Evolutionary conservation across 2,113 vertebrate species (phyloP).

Genomic region (Phalacrocorax carbo): DNA sequence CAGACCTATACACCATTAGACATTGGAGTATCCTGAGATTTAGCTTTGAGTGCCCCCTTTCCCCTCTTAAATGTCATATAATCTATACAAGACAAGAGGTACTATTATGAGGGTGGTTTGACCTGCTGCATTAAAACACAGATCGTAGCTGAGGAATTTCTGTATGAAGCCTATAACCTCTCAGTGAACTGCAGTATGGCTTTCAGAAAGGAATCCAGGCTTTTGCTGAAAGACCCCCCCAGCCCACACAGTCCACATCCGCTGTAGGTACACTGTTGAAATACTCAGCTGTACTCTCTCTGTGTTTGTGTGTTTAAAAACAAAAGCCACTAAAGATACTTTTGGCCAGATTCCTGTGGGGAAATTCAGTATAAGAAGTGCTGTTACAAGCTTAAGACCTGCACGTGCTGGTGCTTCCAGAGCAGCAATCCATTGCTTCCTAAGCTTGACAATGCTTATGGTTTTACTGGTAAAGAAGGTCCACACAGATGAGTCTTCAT

Average conservation of each 20-base stretch:
- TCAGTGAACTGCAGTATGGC: constrained; percentile 60
- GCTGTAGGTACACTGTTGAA: not conserved
- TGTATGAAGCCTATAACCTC: constrained; percentile 56
- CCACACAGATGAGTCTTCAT: not conserved
- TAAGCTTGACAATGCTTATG: not conserved
- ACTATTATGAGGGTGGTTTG: constrained; percentile 60
- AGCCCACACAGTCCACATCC: constrained; percentile 37
- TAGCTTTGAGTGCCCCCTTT: constrained; percentile 18
- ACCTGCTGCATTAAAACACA: constrained; percentile 40
- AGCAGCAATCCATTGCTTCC: not conserved
- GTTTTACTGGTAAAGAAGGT: not conserved
- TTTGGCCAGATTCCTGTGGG: not conserved
- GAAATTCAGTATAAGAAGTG: not conserved
- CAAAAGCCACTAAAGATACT: constrained; percentile 14
- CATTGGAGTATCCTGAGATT: not conserved
- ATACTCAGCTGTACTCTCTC: not conserved
- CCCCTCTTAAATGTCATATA: constrained; percentile 54
- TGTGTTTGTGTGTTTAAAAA: not conserved
- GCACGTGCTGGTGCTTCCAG: not conserved
- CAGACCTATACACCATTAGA: constrained; percentile 17
- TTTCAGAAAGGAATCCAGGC: constrained; percentile 58
- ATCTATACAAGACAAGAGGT: constrained; percentile 53
- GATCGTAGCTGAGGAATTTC: constrained; percentile 55
- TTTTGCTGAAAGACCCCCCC: constrained; percentile 34
- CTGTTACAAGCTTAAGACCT: not conserved